phyloP scores from a whole-genome alignment of 2,888 invertebrate genomes.

The Cryptus viduatorius region DNA sequence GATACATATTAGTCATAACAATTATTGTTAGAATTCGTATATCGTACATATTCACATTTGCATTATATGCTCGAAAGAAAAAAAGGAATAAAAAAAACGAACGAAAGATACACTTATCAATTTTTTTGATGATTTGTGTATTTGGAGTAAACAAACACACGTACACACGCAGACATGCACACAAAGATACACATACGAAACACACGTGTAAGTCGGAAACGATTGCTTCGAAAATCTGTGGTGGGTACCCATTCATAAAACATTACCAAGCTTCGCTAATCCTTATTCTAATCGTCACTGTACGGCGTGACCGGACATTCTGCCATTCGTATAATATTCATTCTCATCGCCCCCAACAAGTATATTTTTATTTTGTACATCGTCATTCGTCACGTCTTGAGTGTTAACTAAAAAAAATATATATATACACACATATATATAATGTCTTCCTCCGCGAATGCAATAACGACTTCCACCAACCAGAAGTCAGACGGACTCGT shows the following conservation, averaged over 20 bases:
- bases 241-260: slow-evolving; percentile 59
- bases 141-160: slow-evolving; percentile 65
- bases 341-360: neutral
- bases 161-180: slow-evolving; percentile 9
- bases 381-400: slow-evolving; percentile 49
- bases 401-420: slow-evolving; percentile 25
- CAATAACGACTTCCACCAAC: slow-evolving; percentile 48
- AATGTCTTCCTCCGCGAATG: slow-evolving; percentile 60
- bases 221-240: slow-evolving; percentile 79
- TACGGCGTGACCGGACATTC: slow-evolving; percentile 45
- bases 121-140: slow-evolving; percentile 79
- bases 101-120: slow-evolving; percentile 54
- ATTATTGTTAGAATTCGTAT: slow-evolving; percentile 59
- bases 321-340: slow-evolving; percentile 43
- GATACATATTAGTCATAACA: slow-evolving; percentile 72
- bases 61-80: slow-evolving; percentile 75
- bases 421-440: slow-evolving; percentile 6
- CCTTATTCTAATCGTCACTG: slow-evolving; percentile 55
- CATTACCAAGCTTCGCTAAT: slow-evolving; percentile 19
- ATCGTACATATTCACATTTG: slow-evolving; percentile 54
- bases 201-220: slow-evolving; percentile 69
- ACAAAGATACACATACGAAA: slow-evolving; percentile 59
- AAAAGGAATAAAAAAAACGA: neutral
- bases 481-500: slow-evolving; percentile 50
- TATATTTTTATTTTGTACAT: slow-evolving; percentile 31